A percentile compares a stretch with the other conserved stretches of the same genome.
phyloP scores from a whole-genome alignment of 2,113 vertebrate genomes.

The Platichthys flesus region DNA sequence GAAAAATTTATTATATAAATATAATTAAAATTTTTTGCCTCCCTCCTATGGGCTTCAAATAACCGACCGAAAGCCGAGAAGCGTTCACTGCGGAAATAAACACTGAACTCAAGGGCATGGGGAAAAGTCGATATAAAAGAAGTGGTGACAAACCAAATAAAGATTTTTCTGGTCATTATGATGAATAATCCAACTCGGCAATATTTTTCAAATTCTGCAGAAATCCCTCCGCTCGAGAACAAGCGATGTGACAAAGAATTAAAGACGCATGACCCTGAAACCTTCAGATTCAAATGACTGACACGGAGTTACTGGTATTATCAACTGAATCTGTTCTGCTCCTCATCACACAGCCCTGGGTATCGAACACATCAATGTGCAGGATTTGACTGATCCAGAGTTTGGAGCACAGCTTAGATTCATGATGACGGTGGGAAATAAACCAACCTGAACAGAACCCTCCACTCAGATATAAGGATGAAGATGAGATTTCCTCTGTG shows the following conservation, averaged over 20 bases:
- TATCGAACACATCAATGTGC: not conserved
- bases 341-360: not conserved
- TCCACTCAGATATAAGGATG: no score
- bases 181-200: slow-evolving; percentile 13
- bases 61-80: slow-evolving; percentile 52
- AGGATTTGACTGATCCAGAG: not conserved
- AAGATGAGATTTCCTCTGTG: no score
- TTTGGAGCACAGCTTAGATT: not conserved
- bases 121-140: slow-evolving; percentile 11
- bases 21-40: not conserved
- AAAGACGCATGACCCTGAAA: no score
- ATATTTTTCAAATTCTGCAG: not conserved
- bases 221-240: no score
- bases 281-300: no score
- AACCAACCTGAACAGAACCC: not conserved
- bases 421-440: not conserved
- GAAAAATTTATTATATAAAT: not conserved
- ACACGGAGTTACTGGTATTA: not conserved
- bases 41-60: slow-evolving; percentile 29
- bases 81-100: slow-evolving; percentile 27
- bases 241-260: no score
- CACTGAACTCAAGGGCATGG: slow-evolving; percentile 28
- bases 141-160: slow-evolving; percentile 9
- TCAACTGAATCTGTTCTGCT: not conserved
- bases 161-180: slow-evolving; percentile 5